Evolutionary conservation across 2,113 vertebrate species (phyloP), one percentile per base, ranked within the genome.

Genomic region (Gobiocypris rarus): DNA sequence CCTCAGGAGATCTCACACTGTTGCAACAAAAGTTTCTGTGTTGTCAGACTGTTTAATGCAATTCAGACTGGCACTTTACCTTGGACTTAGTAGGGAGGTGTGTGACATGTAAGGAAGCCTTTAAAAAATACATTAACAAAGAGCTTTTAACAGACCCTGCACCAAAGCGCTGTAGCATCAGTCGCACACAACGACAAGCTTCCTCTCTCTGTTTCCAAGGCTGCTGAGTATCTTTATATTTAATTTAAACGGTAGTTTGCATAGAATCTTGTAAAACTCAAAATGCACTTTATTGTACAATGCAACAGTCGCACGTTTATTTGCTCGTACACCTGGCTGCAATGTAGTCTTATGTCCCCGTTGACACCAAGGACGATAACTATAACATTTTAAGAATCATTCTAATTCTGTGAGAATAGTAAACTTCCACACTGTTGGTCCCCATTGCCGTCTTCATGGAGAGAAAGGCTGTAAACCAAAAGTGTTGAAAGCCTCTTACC

Each of bases 21-120:
- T 87, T 88, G 83, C 61, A 89, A 86, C 85, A 87, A 88, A 92
- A 90, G 85, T 89, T 91, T 89, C 86, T 54, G 69, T 67, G 77
- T 34, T 90, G 82, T 88, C 81, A 89, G 45, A 74, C 71, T 84
- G 85, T 76, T 81, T 86, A 90, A 91, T 84, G 48, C 34, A 83
- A 75, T 70, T 50, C 73, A 54, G 50, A 59, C 79, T 65, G 81
- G 76, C 82, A 74, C 76, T 83, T 82, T 56, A 61, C 28, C 14
- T 26, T 26, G 34, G 70, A 45, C 63, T 14, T 41, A 34, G 34
- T 24, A 15, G 41, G 48, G 79, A 69, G 74, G 56, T 81, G 69
- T 82, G 31, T 76, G 61, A 28, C 17, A 76, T 28, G 83, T 52
- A 43, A 65, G 34, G 58, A 50, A 84, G 63, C 73, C 84, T 89